These are phyloP conservation scores for Phrynocephalus forsythii DNA, from an alignment of 2,797 vertebrate species.

Conservation along the genomic window DNA sequence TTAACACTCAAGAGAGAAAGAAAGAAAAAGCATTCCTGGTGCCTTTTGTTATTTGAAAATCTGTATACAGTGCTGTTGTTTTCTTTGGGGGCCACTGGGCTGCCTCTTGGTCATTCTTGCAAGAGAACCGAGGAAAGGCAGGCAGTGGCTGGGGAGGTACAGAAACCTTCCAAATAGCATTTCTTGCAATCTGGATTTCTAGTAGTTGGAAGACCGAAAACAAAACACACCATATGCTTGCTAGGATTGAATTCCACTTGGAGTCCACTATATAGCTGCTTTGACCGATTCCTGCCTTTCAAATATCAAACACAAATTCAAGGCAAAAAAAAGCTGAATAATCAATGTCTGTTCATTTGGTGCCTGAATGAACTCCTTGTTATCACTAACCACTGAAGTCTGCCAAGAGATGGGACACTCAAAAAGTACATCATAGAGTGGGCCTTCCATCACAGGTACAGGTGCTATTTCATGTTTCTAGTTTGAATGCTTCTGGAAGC, in stretches of 20 bases:
- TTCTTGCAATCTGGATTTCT: not conserved
- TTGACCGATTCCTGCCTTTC: not conserved
- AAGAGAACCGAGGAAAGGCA: not conserved
- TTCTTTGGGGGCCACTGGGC: not conserved
- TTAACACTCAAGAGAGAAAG: slow-evolving; percentile 17
- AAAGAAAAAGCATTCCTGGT: not conserved
- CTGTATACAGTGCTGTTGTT: not conserved
- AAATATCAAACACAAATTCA: too few species aligned
- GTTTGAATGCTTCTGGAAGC: not conserved
- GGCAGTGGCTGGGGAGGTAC: too few species aligned
- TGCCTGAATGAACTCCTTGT: not conserved
- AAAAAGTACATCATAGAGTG: too few species aligned
- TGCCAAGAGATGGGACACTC: not conserved
- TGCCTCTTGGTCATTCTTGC: not conserved
- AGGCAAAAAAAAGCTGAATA: not conserved
- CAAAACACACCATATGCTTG: too few species aligned
- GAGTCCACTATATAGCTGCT: not conserved
- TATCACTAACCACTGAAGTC: too few species aligned
- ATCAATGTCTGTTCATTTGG: not conserved
- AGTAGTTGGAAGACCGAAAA: not conserved
- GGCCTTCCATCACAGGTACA: not conserved
- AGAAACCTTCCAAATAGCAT: not conserved
- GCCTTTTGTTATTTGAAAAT: not conserved
- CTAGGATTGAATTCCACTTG: not conserved
- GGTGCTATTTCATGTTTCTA: not conserved